These are phyloP conservation scores for Drymodes brunneopygia DNA, from an alignment of 2,113 vertebrate species.

Conservation along the genomic window DNA sequence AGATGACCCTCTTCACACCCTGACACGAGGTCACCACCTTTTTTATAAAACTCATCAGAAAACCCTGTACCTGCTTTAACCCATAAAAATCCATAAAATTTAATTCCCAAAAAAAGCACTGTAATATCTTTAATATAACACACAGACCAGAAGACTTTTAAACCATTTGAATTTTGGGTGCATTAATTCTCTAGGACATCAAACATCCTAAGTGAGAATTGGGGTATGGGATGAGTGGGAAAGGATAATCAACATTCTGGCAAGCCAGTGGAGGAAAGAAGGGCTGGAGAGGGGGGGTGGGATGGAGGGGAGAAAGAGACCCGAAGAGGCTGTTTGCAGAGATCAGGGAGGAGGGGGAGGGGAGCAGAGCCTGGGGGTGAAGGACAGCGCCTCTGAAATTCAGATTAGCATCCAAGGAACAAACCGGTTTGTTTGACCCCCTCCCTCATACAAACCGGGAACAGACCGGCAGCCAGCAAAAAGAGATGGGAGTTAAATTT, in stretches of 20 bases:
- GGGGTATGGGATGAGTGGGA: background rate
- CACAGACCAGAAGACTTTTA: background rate
- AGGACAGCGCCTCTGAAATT: constrained; percentile 58
- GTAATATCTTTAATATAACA: background rate
- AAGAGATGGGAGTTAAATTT: background rate
- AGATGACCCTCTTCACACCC: background rate
- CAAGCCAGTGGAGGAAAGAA: constrained; percentile 16
- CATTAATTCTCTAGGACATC: background rate
- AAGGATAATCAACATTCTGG: constrained; percentile 43
- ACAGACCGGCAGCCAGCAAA: background rate
- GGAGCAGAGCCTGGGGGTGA: background rate
- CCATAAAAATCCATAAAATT: background rate
- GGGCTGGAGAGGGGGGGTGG: background rate
- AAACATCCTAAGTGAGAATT: background rate
- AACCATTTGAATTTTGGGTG: background rate
- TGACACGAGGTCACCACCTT: background rate
- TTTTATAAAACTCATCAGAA: background rate
- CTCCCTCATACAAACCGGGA: background rate
- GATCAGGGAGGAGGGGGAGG: background rate
- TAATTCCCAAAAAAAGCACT: background rate
- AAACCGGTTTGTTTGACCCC: constrained; percentile 54
- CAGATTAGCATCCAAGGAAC: constrained; percentile 63
- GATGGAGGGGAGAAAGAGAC: constrained; percentile 8
- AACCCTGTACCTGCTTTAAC: background rate
- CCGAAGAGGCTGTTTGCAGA: background rate